These are phyloP conservation scores for Sialia sialis DNA, from an alignment of 2,113 vertebrate genomes.

Conservation along the genomic window DNA sequence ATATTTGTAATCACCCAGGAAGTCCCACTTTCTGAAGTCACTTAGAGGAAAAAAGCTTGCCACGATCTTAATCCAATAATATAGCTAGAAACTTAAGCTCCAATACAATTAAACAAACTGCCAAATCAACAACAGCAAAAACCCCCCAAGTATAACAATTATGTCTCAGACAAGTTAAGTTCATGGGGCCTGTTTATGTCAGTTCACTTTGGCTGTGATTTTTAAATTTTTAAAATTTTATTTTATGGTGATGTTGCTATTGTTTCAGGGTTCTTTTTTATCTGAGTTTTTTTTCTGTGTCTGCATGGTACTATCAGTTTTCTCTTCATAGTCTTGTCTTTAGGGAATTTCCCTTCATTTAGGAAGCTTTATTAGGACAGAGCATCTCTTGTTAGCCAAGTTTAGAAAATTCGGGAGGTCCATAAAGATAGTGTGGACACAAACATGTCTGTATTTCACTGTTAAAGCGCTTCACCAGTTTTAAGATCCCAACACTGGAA, in stretches of 20 bases:
- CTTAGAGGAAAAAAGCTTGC: not conserved
- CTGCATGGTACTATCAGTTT: not conserved
- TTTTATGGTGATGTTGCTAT: not conserved
- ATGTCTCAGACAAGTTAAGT: not conserved
- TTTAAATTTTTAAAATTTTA: not conserved
- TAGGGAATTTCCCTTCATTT: not conserved
- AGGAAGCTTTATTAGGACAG: not conserved
- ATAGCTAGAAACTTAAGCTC: not conserved
- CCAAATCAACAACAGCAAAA: not conserved
- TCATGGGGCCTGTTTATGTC: not conserved
- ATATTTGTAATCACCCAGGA: not conserved
- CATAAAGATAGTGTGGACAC: accelerated
- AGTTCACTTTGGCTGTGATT: accelerated
- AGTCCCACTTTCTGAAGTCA: not conserved
- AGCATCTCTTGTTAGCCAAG: not conserved
- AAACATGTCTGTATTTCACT: accelerated
- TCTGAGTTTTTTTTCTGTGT: not conserved
- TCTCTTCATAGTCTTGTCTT: not conserved
- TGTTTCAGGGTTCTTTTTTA: not conserved
- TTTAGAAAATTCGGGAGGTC: not conserved
- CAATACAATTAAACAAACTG: not conserved
- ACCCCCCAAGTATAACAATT: not conserved
- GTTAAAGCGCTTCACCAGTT: not conserved
- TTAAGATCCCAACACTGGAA: not conserved
- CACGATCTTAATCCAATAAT: not conserved